phyloP scores from a whole-genome alignment of 2,113 vertebrate species.

The Aplodontia rufa region DNA sequence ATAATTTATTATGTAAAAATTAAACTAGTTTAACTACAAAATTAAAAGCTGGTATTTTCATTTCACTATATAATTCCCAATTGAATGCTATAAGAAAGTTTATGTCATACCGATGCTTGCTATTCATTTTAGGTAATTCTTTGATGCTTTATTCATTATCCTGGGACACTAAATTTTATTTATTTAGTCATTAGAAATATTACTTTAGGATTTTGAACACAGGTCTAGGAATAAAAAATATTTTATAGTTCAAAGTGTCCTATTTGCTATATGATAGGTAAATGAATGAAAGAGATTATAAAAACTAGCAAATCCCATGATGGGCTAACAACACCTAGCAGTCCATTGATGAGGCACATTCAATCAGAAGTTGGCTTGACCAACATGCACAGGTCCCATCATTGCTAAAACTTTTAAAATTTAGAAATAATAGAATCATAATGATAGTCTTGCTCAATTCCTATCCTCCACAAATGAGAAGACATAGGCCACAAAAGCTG shows the following conservation, averaged over 20 bases:
- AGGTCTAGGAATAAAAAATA: background rate
- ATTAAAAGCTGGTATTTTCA: slow-evolving; percentile 37
- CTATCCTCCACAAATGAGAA: background rate
- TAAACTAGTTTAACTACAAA: slow-evolving; percentile 42
- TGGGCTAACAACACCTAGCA: background rate
- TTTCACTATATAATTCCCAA: background rate
- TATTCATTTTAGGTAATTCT: background rate
- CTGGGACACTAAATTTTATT: background rate
- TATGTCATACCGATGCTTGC: background rate
- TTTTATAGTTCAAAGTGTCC: background rate
- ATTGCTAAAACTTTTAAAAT: background rate
- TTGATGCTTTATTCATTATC: background rate
- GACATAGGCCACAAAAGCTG: background rate
- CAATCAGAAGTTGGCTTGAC: background rate
- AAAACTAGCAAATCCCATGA: background rate
- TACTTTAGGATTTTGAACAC: slow-evolving; percentile 6
- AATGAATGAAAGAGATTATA: background rate
- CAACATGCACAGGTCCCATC: background rate
- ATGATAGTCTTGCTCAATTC: background rate
- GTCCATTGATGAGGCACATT: background rate
- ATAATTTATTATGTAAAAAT: slow-evolving; percentile 43
- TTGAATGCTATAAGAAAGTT: background rate
- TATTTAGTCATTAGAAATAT: background rate
- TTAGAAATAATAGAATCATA: background rate
- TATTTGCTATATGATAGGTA: background rate